Conservation (phyloP, 2,113 vertebrate genomes). For the Isichthys henryi region DNA sequence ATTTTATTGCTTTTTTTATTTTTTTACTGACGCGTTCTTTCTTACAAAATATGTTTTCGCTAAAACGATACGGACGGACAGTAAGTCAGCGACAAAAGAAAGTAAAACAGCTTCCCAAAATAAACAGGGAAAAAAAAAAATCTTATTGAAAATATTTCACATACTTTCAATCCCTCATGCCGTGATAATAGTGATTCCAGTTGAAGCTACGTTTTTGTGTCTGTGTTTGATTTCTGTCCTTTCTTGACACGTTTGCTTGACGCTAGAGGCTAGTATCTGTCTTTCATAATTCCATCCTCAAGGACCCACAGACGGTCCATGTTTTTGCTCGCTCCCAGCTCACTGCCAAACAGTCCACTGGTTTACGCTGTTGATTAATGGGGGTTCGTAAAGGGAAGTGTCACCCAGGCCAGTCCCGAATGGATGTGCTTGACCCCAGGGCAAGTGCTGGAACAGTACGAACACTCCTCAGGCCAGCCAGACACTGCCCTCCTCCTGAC, state of each 20-base stretch:
- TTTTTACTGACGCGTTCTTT: constrained; percentile 45
- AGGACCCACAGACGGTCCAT: too few relatives aligned
- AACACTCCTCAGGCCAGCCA: constrained; percentile 29
- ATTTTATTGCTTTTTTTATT: constrained; percentile 50
- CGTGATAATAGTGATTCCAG: constrained; percentile 55
- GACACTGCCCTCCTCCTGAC: constrained; percentile 4
- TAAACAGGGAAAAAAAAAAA: constrained; percentile 60
- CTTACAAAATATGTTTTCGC: constrained; percentile 55
- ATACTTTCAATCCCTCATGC: constrained; percentile 57
- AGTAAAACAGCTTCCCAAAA: constrained; percentile 55
- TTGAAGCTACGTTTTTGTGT: constrained; percentile 28
- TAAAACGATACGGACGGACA: constrained; percentile 25
- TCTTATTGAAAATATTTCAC: constrained; percentile 52
- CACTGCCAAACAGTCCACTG: not conserved
- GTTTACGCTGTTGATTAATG: not conserved
- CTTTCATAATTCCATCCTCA: too few relatives aligned
- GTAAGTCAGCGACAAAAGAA: constrained; percentile 21
- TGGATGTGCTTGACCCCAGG: not conserved
- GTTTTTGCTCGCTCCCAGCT: too few relatives aligned
- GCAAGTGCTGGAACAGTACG: constrained; percentile 22
- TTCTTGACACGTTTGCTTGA: not conserved
- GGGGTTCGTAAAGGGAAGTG: not conserved
- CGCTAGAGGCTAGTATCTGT: constrained; percentile 2
- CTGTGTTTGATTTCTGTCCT: constrained; percentile 17
- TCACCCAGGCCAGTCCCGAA: not conserved